phyloP scores from a whole-genome alignment of 2,888 invertebrate genomes.

The Latheticus oryzae region DNA sequence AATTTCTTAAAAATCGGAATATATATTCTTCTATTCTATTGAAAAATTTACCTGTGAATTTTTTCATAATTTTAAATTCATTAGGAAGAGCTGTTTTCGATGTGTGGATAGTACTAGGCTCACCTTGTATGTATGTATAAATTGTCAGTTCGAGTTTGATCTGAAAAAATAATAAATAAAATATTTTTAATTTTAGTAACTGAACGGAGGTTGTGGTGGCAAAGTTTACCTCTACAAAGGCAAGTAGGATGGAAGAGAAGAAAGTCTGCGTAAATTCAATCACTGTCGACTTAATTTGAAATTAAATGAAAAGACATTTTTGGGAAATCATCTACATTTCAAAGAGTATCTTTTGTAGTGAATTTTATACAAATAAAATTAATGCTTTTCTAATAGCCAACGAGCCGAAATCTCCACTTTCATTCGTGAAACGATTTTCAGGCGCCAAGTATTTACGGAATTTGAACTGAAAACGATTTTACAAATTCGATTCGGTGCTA shows the following conservation, averaged over 20 bases:
- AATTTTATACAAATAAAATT: conserved; percentile 49
- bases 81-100: no score
- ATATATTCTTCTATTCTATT: no score
- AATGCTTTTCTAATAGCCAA: conserved; percentile 48
- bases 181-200: no score
- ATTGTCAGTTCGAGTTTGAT: no score
- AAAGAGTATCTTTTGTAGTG: conserved; percentile 39
- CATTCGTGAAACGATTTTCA: conserved; percentile 42
- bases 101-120: no score
- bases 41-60: no score
- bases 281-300: conserved; percentile 39
- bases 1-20: no score
- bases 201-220: no score
- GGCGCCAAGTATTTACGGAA: conserved; percentile 44
- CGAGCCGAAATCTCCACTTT: conserved; percentile 31
- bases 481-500: conserved; percentile 40
- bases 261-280: conserved; percentile 28
- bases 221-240: conserved; percentile 1
- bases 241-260: conserved; percentile 6
- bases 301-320: conserved; percentile 42
- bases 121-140: no score
- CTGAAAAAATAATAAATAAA: no score
- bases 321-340: conserved; percentile 44
- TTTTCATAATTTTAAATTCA: no score
- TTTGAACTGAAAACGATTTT: conserved; percentile 42